Evolutionary conservation across 2,113 vertebrate genomes (phyloP), one percentile per base, ranked within the genome.

Genomic region (Beaufortia kweichowensis): DNA sequence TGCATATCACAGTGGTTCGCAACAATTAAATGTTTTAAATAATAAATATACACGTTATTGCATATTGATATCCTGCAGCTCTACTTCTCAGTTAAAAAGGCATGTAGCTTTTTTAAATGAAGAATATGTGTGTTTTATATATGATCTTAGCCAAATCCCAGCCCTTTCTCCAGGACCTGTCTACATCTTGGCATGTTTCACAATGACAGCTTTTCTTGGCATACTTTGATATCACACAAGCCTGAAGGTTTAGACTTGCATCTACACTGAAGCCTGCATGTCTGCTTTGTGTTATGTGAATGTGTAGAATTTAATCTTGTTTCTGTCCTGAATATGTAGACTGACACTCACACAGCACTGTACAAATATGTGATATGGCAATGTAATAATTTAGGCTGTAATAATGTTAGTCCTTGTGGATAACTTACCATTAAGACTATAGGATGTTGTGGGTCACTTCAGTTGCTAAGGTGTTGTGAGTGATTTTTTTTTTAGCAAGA

Each of bases 251-350:
- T 53, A n/a, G 7, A 53, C 19, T 53, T 19, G 48, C 48, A 53
- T 53, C 19, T 53, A 21, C 7, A 53, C 19, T 7, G 5, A n/a
- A 53, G 48, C 48, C 19, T 53, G 48, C 48, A 21, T 6, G 48
- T 21, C 19, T 53, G 19, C 19, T 53, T 15, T 21, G 11, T 48
- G 46, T 48, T 19, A 48, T 48, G 46, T 63, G 61, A 33, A 14
- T 64, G 62, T 65, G 12, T 7, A 65, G 21, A 26, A 65, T 65
- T 64, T 41, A 39, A 39, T 6, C 11, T 64, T 64, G 62, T 23
- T 64, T 39, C 11, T 23, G 61, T 23, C n/a, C 35, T 24, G 35
- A 65, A 41, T 24, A 2, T 6, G 60, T 35, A 21, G 60, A 61
- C 14, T 29, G 26, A 29, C 26, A 8, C 24, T 60, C 17, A 60